These are phyloP conservation scores for Musca vetustissima DNA, from an alignment of 1,140 invertebrate species.

Conservation along the genomic window DNA sequence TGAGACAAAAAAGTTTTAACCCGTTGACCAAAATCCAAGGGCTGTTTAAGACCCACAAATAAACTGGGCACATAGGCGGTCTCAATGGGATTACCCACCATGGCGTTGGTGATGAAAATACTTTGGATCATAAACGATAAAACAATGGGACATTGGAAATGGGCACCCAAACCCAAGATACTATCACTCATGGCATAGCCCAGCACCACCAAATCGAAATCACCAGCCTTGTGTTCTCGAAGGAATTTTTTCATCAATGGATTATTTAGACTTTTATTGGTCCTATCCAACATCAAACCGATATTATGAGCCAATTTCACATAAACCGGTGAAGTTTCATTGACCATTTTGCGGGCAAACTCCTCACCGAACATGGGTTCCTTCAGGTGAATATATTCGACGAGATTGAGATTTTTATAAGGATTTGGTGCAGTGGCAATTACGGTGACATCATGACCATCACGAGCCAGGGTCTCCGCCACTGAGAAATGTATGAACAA, in stretches of 20 bases:
- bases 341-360: not conserved
- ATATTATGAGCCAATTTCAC: not conserved
- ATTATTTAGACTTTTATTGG: slow-evolving; percentile 20
- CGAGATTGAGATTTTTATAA: too few species aligned
- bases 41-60: slow-evolving; percentile 15
- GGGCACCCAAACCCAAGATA: slow-evolving; percentile 28
- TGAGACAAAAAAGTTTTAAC: not conserved
- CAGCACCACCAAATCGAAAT: slow-evolving; percentile 33
- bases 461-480: slow-evolving; percentile 30
- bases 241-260: slow-evolving; percentile 19
- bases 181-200: slow-evolving; percentile 30
- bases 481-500: slow-evolving; percentile 32
- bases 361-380: not conserved
- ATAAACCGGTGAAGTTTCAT: not conserved
- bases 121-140: slow-evolving; percentile 26
- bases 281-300: not conserved
- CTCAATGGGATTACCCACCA: slow-evolving; percentile 30
- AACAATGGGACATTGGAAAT: slow-evolving; percentile 32
- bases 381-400: slow-evolving; percentile 16
- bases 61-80: slow-evolving; percentile 27
- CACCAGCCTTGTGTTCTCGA: not conserved
- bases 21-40: slow-evolving; percentile 11
- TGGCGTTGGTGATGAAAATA: slow-evolving; percentile 1
- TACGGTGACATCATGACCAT: slow-evolving; percentile 41
- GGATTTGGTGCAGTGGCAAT: too few species aligned